Percentiles rank a stretch among this genome's conserved stretches.
phyloP scores from a whole-genome alignment of 1,140 invertebrate species.

The Scaptomyza pallida region DNA sequence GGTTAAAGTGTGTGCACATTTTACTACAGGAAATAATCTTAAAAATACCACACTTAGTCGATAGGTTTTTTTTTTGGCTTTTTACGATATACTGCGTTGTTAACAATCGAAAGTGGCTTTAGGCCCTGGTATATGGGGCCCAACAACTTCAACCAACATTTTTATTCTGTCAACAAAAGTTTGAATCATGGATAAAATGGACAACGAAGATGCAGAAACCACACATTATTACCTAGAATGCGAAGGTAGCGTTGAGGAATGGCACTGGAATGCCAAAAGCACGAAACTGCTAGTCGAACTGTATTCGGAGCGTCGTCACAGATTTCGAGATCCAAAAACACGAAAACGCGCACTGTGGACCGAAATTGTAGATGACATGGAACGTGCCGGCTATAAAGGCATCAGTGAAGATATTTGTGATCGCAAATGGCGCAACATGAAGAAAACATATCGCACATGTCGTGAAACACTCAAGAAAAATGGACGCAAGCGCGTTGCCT shows the following conservation, averaged over 20 bases:
- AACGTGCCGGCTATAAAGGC: conserved; percentile 39
- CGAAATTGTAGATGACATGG: conserved; percentile 52
- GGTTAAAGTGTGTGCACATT: conserved; percentile 29
- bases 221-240: conserved; percentile 48
- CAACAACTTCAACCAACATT: conserved; percentile 1
- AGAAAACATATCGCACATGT: conserved; percentile 52
- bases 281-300: conserved; percentile 48
- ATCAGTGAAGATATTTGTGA: conserved; percentile 56
- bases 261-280: conserved; percentile 51
- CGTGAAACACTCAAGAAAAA: conserved; percentile 35
- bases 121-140: not conserved
- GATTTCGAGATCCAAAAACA: conserved; percentile 43
- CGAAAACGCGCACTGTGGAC: conserved; percentile 40
- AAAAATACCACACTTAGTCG: conserved; percentile 7
- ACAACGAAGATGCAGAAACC: conserved; percentile 34
- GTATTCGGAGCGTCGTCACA: conserved; percentile 29
- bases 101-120: not conserved
- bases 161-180: not conserved
- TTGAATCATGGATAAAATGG: conserved; percentile 20
- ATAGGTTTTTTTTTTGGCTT: not conserved
- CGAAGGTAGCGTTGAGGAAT: conserved; percentile 30
- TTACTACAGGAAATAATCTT: not conserved
- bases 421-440: conserved; percentile 59
- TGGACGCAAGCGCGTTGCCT: conserved; percentile 39
- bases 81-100: not conserved